Evolutionary conservation across 2,113 vertebrate genomes (phyloP), one percentile per base, ranked within the genome.

Genomic region (Hymenochirus boettgeri): DNA sequence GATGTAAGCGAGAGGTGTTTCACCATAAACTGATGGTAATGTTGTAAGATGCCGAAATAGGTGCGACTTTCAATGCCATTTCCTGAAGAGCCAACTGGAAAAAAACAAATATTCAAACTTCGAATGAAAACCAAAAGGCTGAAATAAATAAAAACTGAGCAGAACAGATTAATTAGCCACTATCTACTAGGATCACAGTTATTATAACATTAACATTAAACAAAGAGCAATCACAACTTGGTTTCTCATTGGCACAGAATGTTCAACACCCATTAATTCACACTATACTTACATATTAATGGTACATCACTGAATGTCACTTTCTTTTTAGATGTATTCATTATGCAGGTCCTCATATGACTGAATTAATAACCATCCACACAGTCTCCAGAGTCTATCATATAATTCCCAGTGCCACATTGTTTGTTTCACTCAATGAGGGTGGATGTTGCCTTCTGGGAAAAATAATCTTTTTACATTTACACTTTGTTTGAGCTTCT

Each of bases 281-380:
- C 18, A 22, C 2, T 18, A 23, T 47, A 72, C 71, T 72, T 48
- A 72, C 71, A 23, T 25, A 52, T 25, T 17, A 27, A 29, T 8
- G 33, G 71, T 3, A 48, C 58, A 35, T 70, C 54, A 8, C 9
- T 55, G 45, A 72, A 72, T 11, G 65, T 70, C 8, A 72, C 71
- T 35, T 64, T 70, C 25, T 64, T 72, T 27, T 22, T 59, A 33
- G 56, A 29, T 29, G 37, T 31, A 29, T 31, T 55, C 54, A 67
- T 64, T 31, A 12, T 64, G n/a, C 19, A 10, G 22, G 10, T 7
- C 10, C 46, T 6, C 39, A 42, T 2, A 5, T 42, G n/a, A 42
- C 17, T 4, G 2, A 4, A 42, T 13, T 18, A 3, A n/a, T 15
- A 42, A 42, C 12, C 12, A 42, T 1, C 39, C 13, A 5, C 15